A percentile compares a stretch with the other conserved stretches of the same genome.
phyloP scores from a whole-genome alignment of 2,113 vertebrate species.

The Sminthopsis crassicaudata region DNA sequence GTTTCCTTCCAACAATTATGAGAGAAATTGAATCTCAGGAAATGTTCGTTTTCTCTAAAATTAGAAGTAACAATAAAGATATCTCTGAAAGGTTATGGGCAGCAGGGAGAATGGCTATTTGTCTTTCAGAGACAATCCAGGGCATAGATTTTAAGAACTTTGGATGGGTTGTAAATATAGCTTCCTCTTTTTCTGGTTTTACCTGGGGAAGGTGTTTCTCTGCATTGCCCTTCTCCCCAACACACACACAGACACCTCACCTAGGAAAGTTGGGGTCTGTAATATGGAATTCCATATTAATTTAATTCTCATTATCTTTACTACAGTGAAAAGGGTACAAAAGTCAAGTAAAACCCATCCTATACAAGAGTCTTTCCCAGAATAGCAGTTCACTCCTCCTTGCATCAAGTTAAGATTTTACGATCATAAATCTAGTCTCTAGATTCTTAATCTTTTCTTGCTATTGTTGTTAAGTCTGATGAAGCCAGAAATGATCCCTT shows the following conservation, averaged over 20 bases:
- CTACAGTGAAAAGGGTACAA: background rate
- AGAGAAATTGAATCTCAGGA: slow-evolving; percentile 99
- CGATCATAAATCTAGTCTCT: background rate
- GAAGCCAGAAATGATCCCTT: background rate
- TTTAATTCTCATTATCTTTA: background rate
- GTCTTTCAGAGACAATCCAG: slow-evolving; percentile 76
- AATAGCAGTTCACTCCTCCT: background rate
- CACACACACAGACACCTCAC: background rate
- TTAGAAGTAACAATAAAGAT: slow-evolving; percentile 94
- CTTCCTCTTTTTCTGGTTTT: slow-evolving; percentile 29
- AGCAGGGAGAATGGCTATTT: slow-evolving; percentile 50
- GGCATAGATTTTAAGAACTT: slow-evolving; percentile 73
- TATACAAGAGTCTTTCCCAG: background rate
- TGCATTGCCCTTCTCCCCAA: no score
- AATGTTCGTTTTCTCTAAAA: slow-evolving; percentile 94
- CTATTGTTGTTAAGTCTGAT: background rate
- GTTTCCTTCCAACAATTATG: slow-evolving; percentile 99
- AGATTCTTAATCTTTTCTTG: background rate
- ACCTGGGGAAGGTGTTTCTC: background rate
- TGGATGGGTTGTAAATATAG: slow-evolving; percentile 68
- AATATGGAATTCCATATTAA: background rate
- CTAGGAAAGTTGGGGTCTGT: background rate
- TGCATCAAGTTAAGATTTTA: background rate
- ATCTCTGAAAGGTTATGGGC: slow-evolving; percentile 85
- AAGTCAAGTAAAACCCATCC: background rate